Evolutionary conservation across 2,113 vertebrate genomes (phyloP).

Genomic region (Conger conger): DNA sequence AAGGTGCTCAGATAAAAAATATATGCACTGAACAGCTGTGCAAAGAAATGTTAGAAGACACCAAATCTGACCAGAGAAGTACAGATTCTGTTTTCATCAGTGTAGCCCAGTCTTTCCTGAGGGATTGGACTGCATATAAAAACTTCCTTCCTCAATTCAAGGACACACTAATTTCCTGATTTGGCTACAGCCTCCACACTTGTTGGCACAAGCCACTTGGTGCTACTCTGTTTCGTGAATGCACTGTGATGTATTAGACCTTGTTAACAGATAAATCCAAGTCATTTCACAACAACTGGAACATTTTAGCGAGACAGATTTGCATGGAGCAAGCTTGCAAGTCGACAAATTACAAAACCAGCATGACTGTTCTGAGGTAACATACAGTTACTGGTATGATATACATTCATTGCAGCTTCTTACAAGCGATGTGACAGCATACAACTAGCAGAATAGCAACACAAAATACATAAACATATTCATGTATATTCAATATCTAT

Average conservation of each 20-base stretch:
- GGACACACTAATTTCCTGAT: neutral
- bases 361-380: no score
- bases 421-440: no score
- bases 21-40: no score
- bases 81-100: neutral
- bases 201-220: neutral
- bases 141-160: neutral
- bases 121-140: neutral
- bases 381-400: no score
- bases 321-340: neutral
- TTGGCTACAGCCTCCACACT: neutral
- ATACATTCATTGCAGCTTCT: no score
- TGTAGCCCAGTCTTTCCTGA: neutral
- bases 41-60: no score
- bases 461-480: neutral
- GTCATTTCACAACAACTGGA: neutral
- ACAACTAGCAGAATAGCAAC: neutral
- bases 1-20: no score
- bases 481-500: no score
- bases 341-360: no score
- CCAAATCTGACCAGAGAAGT: neutral
- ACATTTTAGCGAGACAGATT: neutral
- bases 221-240: neutral
- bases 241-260: neutral
- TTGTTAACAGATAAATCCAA: neutral